These are phyloP conservation scores for Mirounga angustirostris DNA, from an alignment of 2,113 vertebrate genomes.

Conservation along the genomic window DNA sequence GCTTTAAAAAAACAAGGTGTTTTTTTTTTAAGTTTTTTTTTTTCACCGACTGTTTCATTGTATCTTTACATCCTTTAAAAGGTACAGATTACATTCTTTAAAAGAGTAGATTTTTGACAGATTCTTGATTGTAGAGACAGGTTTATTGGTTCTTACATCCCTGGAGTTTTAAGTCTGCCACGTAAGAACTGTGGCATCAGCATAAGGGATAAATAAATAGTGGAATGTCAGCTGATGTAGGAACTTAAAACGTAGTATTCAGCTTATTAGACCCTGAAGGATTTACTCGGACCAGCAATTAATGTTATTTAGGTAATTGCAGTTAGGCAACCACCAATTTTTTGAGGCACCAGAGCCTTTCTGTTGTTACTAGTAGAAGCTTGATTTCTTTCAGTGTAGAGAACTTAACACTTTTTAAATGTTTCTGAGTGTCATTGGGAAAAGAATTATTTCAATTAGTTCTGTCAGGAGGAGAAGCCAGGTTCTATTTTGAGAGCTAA, in stretches of 20 bases:
- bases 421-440: not conserved
- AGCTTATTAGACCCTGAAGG: not conserved
- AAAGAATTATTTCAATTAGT: not conserved
- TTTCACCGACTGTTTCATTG: not conserved
- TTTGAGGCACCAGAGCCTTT: not conserved
- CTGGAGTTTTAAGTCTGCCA: not conserved
- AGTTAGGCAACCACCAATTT: not conserved
- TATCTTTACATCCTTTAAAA: conserved; percentile 1
- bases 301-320: not conserved
- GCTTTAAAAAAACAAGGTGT: not conserved
- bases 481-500: conserved; percentile 21
- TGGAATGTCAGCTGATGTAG: not conserved
- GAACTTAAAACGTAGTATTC: not conserved
- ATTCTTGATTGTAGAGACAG: not conserved
- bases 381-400: conserved; percentile 46
- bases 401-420: not conserved
- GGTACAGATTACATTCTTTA: not conserved
- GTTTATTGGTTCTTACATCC: not conserved
- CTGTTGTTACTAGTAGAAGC: not conserved
- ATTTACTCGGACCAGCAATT: not conserved
- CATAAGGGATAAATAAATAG: not conserved
- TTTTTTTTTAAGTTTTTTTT: not conserved
- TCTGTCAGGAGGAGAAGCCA: not conserved
- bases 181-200: not conserved
- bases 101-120: not conserved